Evolutionary conservation across 2,113 vertebrate genomes (phyloP).

Genomic region (Paradisaea rubra): DNA sequence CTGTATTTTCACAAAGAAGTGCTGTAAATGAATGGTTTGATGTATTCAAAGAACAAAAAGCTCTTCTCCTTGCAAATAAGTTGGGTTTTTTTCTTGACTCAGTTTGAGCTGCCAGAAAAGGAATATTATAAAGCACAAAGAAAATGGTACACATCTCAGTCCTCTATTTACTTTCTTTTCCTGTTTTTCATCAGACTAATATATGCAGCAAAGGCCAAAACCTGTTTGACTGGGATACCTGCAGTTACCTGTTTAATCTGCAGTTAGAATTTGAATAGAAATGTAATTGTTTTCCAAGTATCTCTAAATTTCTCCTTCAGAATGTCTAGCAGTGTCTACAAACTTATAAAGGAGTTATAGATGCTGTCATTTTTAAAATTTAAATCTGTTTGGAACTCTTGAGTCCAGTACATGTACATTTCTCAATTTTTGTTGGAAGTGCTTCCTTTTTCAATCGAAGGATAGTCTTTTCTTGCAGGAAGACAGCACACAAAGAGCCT

Average conservation of each 20-base stretch:
- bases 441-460: background rate
- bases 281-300: background rate
- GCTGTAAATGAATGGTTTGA: background rate
- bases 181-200: slow-evolving; percentile 50
- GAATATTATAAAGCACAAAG: background rate
- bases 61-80: background rate
- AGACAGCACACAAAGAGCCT: background rate
- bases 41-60: background rate
- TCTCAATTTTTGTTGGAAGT: background rate
- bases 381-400: background rate
- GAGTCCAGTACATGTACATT: background rate
- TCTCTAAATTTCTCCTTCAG: background rate
- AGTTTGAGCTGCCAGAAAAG: background rate
- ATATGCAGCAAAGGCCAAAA: background rate
- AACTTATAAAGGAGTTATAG: background rate
- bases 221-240: background rate
- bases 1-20: background rate
- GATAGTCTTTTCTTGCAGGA: background rate
- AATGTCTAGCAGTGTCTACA: background rate
- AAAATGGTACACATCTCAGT: background rate
- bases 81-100: background rate
- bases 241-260: background rate
- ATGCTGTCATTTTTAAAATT: background rate
- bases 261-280: background rate
- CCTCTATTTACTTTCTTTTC: slow-evolving; percentile 52